Percentiles rank a stretch among this genome's conserved stretches.
phyloP scores from a whole-genome alignment of 2,113 vertebrate genomes.

The Halcyon malimbica region DNA sequence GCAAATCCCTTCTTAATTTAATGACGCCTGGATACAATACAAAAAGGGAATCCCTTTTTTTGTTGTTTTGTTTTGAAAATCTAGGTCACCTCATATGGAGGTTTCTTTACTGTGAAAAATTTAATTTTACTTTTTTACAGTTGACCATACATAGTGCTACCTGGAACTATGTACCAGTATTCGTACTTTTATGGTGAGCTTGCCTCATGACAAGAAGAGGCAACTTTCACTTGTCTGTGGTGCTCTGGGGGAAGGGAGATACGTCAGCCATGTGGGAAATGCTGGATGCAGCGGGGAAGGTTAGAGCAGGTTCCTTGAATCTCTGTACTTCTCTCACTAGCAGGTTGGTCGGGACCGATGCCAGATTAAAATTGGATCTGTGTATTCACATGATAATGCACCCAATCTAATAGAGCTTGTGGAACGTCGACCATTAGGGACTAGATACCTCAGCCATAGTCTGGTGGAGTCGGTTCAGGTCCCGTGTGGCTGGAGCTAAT shows the following conservation, averaged over 20 bases:
- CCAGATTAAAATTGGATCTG: neutral
- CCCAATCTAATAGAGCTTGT: neutral
- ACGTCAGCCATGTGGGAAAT: rapidly evolving
- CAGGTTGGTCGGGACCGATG: neutral
- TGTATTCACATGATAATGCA: neutral
- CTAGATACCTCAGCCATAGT: neutral
- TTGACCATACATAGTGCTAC: neutral
- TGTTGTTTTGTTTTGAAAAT: neutral
- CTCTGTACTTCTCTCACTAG: neutral
- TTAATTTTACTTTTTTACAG: rapidly evolving
- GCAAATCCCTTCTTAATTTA: neutral
- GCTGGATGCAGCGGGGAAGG: neutral
- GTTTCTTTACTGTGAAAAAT: neutral
- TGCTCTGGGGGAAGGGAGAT: neutral
- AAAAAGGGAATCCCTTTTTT: neutral
- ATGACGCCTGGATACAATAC: neutral
- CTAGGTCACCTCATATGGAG: neutral
- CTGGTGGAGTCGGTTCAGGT: neutral
- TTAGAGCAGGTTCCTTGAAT: neutral
- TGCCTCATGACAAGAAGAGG: neutral
- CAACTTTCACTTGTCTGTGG: neutral
- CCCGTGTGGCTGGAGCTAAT: neutral
- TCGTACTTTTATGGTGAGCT: neutral
- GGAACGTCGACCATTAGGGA: neutral
- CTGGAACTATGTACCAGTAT: neutral